Evolutionary conservation across 2,888 invertebrate species (phyloP).

Genomic region (Rotaria macrura): DNA sequence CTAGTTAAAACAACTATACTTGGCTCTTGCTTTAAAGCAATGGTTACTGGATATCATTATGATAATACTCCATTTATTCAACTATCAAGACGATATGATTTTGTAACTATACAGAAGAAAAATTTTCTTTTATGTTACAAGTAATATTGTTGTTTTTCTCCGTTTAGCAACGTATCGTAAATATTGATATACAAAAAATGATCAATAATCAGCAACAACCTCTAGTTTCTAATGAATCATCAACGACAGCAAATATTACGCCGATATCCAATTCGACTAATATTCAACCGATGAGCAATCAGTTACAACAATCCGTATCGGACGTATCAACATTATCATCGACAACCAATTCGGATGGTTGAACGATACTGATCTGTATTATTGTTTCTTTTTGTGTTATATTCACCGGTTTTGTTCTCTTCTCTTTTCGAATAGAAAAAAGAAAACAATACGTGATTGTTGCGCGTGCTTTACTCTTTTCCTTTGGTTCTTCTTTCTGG

Average conservation of each 20-base stretch:
- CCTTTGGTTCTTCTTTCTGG: too few species aligned
- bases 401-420: conserved; percentile 3
- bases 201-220: background rate
- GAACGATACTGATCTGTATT: background rate
- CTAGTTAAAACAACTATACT: background rate
- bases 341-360: background rate
- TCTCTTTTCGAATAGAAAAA: background rate
- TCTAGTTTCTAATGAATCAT: background rate
- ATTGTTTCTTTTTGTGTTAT: background rate
- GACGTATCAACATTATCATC: background rate
- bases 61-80: conserved; percentile 9
- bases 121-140: too few species aligned
- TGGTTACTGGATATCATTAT: conserved; percentile 15
- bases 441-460: conserved; percentile 5
- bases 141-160: too few species aligned
- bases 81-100: background rate
- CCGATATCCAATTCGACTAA: background rate
- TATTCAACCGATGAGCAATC: background rate
- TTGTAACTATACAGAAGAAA: background rate
- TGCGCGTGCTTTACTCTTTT: background rate
- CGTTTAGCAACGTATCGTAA: background rate
- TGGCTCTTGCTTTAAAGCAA: background rate
- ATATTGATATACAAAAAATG: conserved; percentile 19
- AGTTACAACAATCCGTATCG: background rate
- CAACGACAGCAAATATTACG: background rate